phyloP scores from a whole-genome alignment of 2,888 invertebrate genomes.

The Masnerella sp. region DNA sequence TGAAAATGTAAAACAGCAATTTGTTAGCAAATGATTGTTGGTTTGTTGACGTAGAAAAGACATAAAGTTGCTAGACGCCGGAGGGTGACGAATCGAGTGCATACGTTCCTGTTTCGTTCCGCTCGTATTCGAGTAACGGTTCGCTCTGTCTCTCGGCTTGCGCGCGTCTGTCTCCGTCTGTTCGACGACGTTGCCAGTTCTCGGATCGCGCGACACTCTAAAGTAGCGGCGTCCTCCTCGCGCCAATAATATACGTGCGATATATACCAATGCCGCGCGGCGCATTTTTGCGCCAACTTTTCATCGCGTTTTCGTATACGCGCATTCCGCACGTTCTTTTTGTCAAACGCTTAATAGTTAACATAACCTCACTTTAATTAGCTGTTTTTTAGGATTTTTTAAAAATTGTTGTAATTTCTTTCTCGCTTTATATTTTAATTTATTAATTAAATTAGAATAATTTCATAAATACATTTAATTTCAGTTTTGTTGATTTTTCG shows the following conservation, averaged over 20 bases:
- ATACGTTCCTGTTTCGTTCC: constrained; percentile 51
- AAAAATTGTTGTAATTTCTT: too few species aligned
- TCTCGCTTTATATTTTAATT: too few species aligned
- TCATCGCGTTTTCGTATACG: constrained; percentile 34
- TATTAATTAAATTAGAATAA: too few species aligned
- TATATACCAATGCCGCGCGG: constrained; percentile 38
- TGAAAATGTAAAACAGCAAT: not conserved
- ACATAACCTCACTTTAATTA: too few species aligned
- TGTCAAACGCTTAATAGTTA: too few species aligned
- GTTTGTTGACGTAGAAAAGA: too few species aligned
- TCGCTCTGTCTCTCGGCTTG: constrained; percentile 45
- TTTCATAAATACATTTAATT: too few species aligned
- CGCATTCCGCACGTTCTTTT: not conserved
- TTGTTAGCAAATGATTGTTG: too few species aligned
- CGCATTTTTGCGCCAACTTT: constrained; percentile 44
- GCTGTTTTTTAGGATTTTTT: too few species aligned
- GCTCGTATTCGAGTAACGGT: constrained; percentile 58
- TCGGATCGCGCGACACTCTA: constrained; percentile 34
- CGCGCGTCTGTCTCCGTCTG: constrained; percentile 35
- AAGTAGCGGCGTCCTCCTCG: constrained; percentile 41
- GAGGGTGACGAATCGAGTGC: constrained; percentile 14
- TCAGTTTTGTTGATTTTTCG: too few species aligned
- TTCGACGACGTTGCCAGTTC: constrained; percentile 51
- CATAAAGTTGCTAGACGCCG: too few species aligned
- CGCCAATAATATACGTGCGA: constrained; percentile 48